Evolutionary conservation across 2,888 invertebrate genomes (phyloP).

Genomic region (Geophilus truncorum): DNA sequence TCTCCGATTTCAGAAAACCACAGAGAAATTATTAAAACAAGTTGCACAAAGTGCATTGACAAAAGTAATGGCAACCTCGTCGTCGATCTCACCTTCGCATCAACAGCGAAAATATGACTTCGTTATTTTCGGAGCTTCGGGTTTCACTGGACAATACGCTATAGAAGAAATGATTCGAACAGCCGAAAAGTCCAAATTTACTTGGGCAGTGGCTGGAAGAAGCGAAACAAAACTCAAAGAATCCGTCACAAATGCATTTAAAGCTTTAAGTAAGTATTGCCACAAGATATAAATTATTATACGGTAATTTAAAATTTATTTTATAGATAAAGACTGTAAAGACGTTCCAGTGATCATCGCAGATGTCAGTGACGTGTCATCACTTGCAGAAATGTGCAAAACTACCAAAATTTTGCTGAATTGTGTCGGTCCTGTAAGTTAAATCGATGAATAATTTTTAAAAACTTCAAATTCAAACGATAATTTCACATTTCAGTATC

Average conservation of each 20-base stretch:
- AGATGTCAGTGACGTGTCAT: slow-evolving; percentile 67
- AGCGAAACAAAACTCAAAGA: slow-evolving; percentile 56
- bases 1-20: too few relatives aligned
- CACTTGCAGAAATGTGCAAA: slow-evolving; percentile 73
- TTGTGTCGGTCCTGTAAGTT: slow-evolving; percentile 76
- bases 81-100: background rate
- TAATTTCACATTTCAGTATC: slow-evolving; percentile 49
- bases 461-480: background rate
- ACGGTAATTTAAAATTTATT: background rate
- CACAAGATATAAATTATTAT: too few relatives aligned
- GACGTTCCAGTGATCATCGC: slow-evolving; percentile 67
- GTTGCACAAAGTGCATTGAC: too few relatives aligned
- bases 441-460: background rate
- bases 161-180: slow-evolving; percentile 58
- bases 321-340: slow-evolving; percentile 58
- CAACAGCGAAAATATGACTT: slow-evolving; percentile 56
- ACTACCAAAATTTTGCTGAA: slow-evolving; percentile 76
- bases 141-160: slow-evolving; percentile 84
- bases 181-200: slow-evolving; percentile 49
- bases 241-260: slow-evolving; percentile 41
- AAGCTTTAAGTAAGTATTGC: background rate
- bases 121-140: slow-evolving; percentile 89
- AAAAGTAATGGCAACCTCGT: too few relatives aligned
- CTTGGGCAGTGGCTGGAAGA: slow-evolving; percentile 87
- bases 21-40: too few relatives aligned